These are phyloP conservation scores for Macaria liturata DNA, from an alignment of 2,888 invertebrate genomes.

Conservation along the genomic window DNA sequence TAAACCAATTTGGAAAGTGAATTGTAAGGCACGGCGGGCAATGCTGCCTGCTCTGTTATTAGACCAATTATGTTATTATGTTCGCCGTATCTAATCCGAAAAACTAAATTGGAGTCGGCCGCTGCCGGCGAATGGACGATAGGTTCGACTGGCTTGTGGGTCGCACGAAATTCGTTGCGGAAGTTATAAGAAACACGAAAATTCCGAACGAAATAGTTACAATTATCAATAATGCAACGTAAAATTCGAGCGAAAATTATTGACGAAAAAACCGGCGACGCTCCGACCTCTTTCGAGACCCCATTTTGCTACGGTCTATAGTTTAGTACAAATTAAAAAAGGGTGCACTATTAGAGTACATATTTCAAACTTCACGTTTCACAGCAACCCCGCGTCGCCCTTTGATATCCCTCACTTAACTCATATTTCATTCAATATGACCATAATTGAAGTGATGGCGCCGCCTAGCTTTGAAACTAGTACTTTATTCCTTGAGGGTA, in stretches of 20 bases:
- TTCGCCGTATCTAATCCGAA: slow-evolving; percentile 83
- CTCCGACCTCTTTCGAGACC: slow-evolving; percentile 54
- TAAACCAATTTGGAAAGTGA: slow-evolving; percentile 83
- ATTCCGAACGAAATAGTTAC: slow-evolving; percentile 65
- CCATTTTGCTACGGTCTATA: slow-evolving; percentile 72
- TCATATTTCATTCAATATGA: slow-evolving; percentile 82
- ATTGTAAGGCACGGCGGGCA: slow-evolving; percentile 75
- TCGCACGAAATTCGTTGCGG: slow-evolving; percentile 83
- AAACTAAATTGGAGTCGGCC: slow-evolving; percentile 81
- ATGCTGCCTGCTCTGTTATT: slow-evolving; percentile 75
- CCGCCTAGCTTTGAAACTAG: slow-evolving; percentile 60
- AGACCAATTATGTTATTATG: slow-evolving; percentile 83
- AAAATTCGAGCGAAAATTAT: slow-evolving; percentile 51
- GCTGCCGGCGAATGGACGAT: slow-evolving; percentile 81
- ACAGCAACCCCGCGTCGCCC: slow-evolving; percentile 75
- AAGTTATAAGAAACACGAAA: slow-evolving; percentile 82
- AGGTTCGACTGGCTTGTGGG: slow-evolving; percentile 79
- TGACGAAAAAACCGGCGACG: slow-evolving; percentile 44
- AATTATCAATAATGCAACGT: slow-evolving; percentile 60
- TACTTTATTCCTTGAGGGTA: slow-evolving; percentile 54
- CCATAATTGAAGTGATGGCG: slow-evolving; percentile 77
- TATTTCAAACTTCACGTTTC: slow-evolving; percentile 80
- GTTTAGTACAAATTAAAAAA: slow-evolving; percentile 80
- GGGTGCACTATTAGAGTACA: slow-evolving; percentile 73
- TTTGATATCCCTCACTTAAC: slow-evolving; percentile 82